Percentiles rank a stretch among this genome's conserved stretches.
phyloP scores from a whole-genome alignment of 2,888 invertebrate genomes.

The Macrosoma leucophasiata region DNA sequence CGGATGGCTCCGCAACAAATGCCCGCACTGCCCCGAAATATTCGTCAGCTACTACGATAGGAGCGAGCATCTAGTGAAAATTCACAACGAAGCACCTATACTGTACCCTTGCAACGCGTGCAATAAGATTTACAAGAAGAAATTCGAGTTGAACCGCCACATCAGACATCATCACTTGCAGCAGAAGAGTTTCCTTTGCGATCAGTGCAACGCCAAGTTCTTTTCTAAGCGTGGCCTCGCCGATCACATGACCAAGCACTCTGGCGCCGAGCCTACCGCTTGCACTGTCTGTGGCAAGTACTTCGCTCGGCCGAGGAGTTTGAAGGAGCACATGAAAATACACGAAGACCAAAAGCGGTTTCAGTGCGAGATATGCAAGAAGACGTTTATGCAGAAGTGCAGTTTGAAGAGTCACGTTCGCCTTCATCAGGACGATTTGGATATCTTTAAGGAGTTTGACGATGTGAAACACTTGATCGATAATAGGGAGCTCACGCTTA shows the following conservation, averaged over 20 bases:
- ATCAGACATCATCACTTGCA: constrained; percentile 65
- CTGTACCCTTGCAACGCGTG: constrained; percentile 64
- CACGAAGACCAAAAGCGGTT: constrained; percentile 56
- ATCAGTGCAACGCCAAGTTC: constrained; percentile 61
- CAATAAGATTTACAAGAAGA: constrained; percentile 62
- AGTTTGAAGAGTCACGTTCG: constrained; percentile 59
- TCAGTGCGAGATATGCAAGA: constrained; percentile 62
- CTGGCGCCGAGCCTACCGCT: constrained; percentile 44
- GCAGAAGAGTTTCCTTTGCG: constrained; percentile 56
- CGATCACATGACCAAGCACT: constrained; percentile 54
- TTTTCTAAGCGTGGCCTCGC: constrained; percentile 59
- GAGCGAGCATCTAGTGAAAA: constrained; percentile 57
- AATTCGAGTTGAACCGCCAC: constrained; percentile 61
- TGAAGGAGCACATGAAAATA: constrained; percentile 54
- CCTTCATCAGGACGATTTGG: constrained; percentile 61
- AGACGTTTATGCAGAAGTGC: constrained; percentile 61
- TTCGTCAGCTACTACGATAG: constrained; percentile 66
- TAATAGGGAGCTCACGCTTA: constrained; percentile 60
- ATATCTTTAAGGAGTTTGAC: constrained; percentile 68
- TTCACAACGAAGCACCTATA: constrained; percentile 51
- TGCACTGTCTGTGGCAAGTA: constrained; percentile 58
- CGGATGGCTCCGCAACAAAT: constrained; percentile 68
- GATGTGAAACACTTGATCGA: constrained; percentile 67
- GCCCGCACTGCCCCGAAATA: constrained; percentile 60
- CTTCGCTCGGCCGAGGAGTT: constrained; percentile 46